phyloP scores from a whole-genome alignment of 2,888 invertebrate genomes.

The Leuctra nigra region DNA sequence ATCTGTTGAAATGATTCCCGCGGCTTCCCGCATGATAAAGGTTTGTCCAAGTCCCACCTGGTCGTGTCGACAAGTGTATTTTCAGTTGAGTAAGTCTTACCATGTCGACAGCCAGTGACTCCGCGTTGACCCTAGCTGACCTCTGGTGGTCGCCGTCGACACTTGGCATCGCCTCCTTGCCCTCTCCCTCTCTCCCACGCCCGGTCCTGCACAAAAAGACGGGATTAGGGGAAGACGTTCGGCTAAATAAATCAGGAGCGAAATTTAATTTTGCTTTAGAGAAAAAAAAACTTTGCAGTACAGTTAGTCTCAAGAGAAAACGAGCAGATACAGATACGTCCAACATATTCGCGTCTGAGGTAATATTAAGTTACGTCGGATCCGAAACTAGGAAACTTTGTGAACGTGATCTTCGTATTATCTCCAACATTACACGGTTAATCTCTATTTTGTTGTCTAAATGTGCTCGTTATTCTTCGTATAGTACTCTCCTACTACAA shows the following conservation, averaged over 20 bases:
- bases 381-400: constrained; percentile 4
- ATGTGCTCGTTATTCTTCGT: constrained; percentile 19
- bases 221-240: constrained; percentile 22
- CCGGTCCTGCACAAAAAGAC: not conserved
- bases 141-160: not conserved
- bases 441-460: constrained; percentile 23
- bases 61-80: not conserved
- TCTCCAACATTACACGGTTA: constrained; percentile 17
- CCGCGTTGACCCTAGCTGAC: constrained; percentile 8
- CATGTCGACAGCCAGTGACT: not conserved
- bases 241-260: constrained; percentile 24
- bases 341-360: constrained; percentile 8
- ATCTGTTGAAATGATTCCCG: too few relatives aligned
- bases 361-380: constrained; percentile 4
- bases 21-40: too few relatives aligned
- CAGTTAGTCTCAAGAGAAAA: constrained; percentile 14
- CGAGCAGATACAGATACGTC: not conserved
- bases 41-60: too few relatives aligned
- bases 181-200: not conserved
- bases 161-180: constrained; percentile 1
- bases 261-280: constrained; percentile 23
- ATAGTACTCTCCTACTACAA: not conserved
- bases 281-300: constrained; percentile 20
- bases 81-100: not conserved
- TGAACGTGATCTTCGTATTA: constrained; percentile 18